Evolutionary conservation across 2,113 vertebrate species (phyloP).

Genomic region (Microcebus murinus): DNA sequence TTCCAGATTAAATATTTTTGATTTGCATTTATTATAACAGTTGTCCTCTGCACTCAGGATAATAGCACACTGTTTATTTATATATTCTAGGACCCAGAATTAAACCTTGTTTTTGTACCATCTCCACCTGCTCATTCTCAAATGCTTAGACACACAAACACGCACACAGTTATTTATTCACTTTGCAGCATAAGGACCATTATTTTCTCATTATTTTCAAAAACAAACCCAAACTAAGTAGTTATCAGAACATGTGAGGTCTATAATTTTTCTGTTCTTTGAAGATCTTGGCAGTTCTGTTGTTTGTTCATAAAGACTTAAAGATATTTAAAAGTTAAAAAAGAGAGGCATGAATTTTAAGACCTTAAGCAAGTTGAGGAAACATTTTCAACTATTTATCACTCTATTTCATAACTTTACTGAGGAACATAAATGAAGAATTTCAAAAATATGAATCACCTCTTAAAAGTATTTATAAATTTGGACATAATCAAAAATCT

Average conservation of each 20-base stretch:
- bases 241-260: neutral
- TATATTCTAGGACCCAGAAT: slow-evolving; percentile 1
- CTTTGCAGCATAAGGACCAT: slow-evolving; percentile 6
- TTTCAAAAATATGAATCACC: neutral
- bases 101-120: neutral
- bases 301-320: neutral
- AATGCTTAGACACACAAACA: neutral
- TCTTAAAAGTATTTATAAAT: neutral
- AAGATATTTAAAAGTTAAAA: neutral
- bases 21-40: slow-evolving; percentile 16
- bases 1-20: slow-evolving; percentile 57
- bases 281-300: neutral
- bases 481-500: neutral
- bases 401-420: slow-evolving; percentile 23
- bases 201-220: slow-evolving; percentile 25
- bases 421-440: neutral
- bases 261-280: neutral
- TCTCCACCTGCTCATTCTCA: neutral
- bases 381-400: neutral
- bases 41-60: slow-evolving; percentile 18
- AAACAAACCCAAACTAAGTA: neutral
- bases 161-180: neutral
- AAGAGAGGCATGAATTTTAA: neutral
- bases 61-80: neutral
- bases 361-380: neutral